Evolutionary conservation across 2,888 invertebrate genomes (phyloP), one percentile per base, ranked within the genome.

Genomic region (Drosophila lacicola): DNA sequence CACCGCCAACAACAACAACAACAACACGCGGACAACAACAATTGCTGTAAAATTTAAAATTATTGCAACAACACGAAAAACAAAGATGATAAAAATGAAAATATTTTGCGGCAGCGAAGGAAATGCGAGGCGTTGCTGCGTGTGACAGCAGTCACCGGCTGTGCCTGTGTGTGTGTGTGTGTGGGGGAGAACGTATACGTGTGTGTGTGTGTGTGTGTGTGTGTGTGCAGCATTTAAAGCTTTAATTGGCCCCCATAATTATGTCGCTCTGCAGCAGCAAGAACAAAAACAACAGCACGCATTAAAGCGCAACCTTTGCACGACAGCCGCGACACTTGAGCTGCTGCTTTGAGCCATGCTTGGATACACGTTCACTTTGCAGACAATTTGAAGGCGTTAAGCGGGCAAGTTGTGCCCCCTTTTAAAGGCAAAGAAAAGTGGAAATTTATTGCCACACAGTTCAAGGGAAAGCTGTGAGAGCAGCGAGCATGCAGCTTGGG

Each of bases 51-150:
- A 81, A 56, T 80, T 81, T 73, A 65, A 78, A 81, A 69, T 80
- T 54, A 71, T 76, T 63, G 53, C 65, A 49, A 41, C 51, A 63
- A 55, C 57, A 41, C 57, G 21, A 60, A 70, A 66, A 70, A 70
- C 53, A 79, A 70, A 80, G 56, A 49, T 63, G 77, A 75, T 74
- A 65, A 80, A 72, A 77, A 75, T 79, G 62, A 74, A 78, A 78
- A 74, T 78, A 74, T 74, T 60, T 37, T 49, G 45, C 41, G 54
- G 37, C 56, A 49, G 64, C 53, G 45, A 58, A 68, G 58, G 50
- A 19, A 66, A 50, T 65, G 70, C 66, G 80, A 77, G 72, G 87
- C 80, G 84, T 86, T 73, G 84, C 89, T 89, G 88, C 80, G 70
- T 86, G 57, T 77, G 88, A 74, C 88, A 86, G 78, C 68, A 64